phyloP scores from a whole-genome alignment of 53 echinoderm and acorn worm species.

The Henricia sp. region DNA sequence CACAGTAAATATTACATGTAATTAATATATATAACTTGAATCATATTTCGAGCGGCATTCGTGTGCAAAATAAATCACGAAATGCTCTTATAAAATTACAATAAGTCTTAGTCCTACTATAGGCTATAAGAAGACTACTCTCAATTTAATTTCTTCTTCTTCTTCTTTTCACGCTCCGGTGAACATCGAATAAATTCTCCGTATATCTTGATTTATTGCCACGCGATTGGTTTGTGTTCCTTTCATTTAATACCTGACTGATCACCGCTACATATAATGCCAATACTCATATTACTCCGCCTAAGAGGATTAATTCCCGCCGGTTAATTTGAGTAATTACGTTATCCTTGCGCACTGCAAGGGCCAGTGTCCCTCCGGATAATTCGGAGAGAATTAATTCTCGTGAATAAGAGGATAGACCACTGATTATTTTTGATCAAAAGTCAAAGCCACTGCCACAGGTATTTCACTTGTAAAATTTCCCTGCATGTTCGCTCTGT shows the following conservation, averaged over 20 bases:
- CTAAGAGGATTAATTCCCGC: slow-evolving; percentile 38
- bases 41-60: no score
- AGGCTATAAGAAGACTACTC: no score
- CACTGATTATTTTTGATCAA: not conserved
- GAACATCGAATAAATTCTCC: slow-evolving; percentile 16
- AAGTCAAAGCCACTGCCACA: slow-evolving; percentile 15
- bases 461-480: slow-evolving; percentile 14
- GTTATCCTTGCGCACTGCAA: slow-evolving; percentile 40
- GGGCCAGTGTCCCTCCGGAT: not conserved
- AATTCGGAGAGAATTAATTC: slow-evolving; percentile 8
- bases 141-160: not conserved
- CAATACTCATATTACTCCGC: slow-evolving; percentile 22
- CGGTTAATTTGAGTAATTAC: slow-evolving; percentile 57
- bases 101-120: no score
- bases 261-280: slow-evolving; percentile 34
- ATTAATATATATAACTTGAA: no score
- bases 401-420: slow-evolving; percentile 38
- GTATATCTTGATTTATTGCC: slow-evolving; percentile 28
- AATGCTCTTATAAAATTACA: no score
- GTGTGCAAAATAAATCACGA: no score
- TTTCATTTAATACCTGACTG: slow-evolving; percentile 46
- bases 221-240: slow-evolving; percentile 40
- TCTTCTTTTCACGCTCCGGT: not conserved
- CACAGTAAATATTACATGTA: no score
- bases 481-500: not conserved